Evolutionary conservation across 92 coral and sea anemone genomes (phyloP).

Genomic region (Epizoanthus fatuus): DNA sequence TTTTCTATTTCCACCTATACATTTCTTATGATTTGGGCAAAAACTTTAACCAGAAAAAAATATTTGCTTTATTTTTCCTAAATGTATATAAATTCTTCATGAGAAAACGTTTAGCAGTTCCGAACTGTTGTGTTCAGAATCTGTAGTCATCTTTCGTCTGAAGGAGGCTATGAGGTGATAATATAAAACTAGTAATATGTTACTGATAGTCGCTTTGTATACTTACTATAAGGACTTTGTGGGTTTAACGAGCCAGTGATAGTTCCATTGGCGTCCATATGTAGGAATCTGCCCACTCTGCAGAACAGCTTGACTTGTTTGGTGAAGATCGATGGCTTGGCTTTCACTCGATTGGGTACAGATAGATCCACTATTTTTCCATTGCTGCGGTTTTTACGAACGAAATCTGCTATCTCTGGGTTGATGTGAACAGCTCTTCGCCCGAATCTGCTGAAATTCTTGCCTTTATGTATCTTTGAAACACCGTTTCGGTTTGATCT

Average conservation of each 20-base stretch:
- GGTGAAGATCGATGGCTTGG: conserved; percentile 20
- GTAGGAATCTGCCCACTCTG: conserved; percentile 82
- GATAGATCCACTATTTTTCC: conserved; percentile 14
- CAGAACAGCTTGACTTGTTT: conserved; percentile 71
- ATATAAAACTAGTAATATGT: neutral
- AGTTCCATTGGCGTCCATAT: conserved; percentile 82
- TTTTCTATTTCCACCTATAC: no score
- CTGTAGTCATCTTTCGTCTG: no score
- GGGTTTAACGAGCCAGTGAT: conserved; percentile 76
- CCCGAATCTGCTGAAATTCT: conserved; percentile 24
- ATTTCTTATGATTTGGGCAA: no score
- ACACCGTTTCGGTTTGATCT: neutral
- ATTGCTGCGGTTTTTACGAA: conserved; percentile 41
- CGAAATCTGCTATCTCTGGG: conserved; percentile 16
- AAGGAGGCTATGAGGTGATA: neutral
- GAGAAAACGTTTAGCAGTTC: no score
- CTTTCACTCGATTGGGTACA: neutral
- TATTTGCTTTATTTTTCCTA: no score
- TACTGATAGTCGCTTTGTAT: neutral
- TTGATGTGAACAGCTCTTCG: conserved; percentile 16
- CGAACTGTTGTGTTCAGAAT: no score
- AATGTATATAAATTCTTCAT: no score
- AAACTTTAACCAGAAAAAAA: no score
- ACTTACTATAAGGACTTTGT: conserved; percentile 83
- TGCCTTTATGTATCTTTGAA: conserved; percentile 7